Conservation (phyloP, 2,113 vertebrate species). For the Clarias macrocephalus region DNA sequence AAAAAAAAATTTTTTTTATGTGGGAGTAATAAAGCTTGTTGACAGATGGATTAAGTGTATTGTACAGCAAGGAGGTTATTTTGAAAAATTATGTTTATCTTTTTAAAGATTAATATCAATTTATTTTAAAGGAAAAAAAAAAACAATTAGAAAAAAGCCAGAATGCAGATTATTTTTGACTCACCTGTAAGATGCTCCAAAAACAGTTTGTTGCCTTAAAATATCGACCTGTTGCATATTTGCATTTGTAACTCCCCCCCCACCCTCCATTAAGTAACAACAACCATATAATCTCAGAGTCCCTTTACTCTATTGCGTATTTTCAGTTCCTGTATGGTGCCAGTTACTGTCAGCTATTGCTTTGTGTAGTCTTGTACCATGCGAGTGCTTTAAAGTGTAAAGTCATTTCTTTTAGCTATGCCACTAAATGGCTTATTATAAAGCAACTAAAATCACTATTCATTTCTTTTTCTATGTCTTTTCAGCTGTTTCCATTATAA, state of each 20-base stretch:
- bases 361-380: neutral
- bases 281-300: neutral
- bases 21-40: too few species aligned
- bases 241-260: neutral
- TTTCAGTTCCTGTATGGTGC: neutral
- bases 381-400: neutral
- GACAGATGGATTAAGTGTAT: too few species aligned
- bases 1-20: too few species aligned
- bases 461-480: neutral
- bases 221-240: neutral
- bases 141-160: too few species aligned
- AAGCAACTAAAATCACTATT: neutral
- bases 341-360: neutral
- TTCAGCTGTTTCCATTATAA: slow-evolving; percentile 6
- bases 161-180: too few species aligned
- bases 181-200: neutral
- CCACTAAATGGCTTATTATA: neutral
- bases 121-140: too few species aligned
- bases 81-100: too few species aligned
- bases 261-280: neutral
- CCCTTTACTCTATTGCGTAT: neutral
- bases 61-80: too few species aligned
- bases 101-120: too few species aligned
- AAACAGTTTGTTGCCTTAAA: neutral
- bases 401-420: neutral